Evolutionary conservation across 2,797 vertebrate species (phyloP), one percentile per base, ranked within the genome.

Genomic region (Esox masquinongy): DNA sequence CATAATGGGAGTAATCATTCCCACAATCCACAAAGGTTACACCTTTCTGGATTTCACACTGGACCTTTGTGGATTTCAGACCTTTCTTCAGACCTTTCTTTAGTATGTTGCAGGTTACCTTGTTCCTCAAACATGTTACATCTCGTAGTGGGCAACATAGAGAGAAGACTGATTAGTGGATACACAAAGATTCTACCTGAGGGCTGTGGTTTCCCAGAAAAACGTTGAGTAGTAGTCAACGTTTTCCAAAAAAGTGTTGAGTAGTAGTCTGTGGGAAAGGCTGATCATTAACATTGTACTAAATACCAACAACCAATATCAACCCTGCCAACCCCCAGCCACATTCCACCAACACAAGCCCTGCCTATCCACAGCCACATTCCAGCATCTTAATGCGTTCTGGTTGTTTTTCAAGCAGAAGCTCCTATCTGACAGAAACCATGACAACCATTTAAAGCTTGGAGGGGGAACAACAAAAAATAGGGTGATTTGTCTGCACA

Each of bases 381-480:
- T 74, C 56, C 17, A 77, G 70, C 7, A 72, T 70, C 63, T 69
- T 77, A 76, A 84, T 70, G 51, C 66, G 68, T 81, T 59, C 70
- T 80, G 84, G 78, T 77, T 79, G 70, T 68, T 73, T 74, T 43
- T 53, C 16, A 70, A 81, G 68, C 26, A 39, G 11, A 36, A 64
- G 26, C 31, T 19, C 6, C 0, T 72, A 14, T 39, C 56, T 1
- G 34, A 72, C 19, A 17, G 53, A 31, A 61, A 36, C 59, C 69
- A 24, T 69, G 61, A 76, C 56, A 76, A 74, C 29, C 66, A 80
- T 56, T 22, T 68, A 70, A 5, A 39, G 5, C 8, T 26, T n/a
- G 19, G 70, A 71, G 50, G 31, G 70, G 50, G 11, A 59, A 69
- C 19, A 73, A 67, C 22, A 22, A 39, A 8, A 74, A 77, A 61